Conservation (phyloP, 2,888 invertebrate genomes). For the Aspidiotus destructor region DNA sequence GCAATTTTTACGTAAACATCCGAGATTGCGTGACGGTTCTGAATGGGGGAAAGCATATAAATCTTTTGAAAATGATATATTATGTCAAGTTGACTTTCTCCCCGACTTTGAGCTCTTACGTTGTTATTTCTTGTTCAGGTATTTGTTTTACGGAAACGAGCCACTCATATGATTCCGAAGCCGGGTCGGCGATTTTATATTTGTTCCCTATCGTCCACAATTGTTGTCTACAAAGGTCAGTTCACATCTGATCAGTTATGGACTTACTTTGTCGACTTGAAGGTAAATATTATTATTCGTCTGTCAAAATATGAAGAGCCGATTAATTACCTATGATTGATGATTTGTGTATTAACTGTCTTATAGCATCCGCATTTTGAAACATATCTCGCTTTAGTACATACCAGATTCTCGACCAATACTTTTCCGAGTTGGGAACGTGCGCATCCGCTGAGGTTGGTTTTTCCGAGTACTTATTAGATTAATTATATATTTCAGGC, state of each 20-base stretch:
- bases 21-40: no score
- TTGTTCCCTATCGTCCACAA: slow-evolving; percentile 82
- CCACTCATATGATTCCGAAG: slow-evolving; percentile 76
- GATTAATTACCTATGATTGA: no score
- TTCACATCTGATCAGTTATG: slow-evolving; percentile 90
- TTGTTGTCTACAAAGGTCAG: slow-evolving; percentile 94
- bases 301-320: no score
- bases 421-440: slow-evolving; percentile 99
- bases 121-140: slow-evolving; percentile 50
- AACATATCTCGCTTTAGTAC: slow-evolving; percentile 91
- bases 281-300: slow-evolving; percentile 39
- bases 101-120: neutral
- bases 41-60: no score
- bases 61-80: no score
- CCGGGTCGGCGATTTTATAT: slow-evolving; percentile 89
- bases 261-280: slow-evolving; percentile 59
- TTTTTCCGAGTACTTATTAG: neutral
- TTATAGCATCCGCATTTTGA: slow-evolving; percentile 74
- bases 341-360: neutral
- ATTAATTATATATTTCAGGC: neutral
- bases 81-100: no score
- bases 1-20: no score
- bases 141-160: slow-evolving; percentile 84
- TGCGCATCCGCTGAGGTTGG: slow-evolving; percentile 84
- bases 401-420: slow-evolving; percentile 97